Conservation (phyloP, 2,888 invertebrate genomes). For the Oscheius sp. region DNA sequence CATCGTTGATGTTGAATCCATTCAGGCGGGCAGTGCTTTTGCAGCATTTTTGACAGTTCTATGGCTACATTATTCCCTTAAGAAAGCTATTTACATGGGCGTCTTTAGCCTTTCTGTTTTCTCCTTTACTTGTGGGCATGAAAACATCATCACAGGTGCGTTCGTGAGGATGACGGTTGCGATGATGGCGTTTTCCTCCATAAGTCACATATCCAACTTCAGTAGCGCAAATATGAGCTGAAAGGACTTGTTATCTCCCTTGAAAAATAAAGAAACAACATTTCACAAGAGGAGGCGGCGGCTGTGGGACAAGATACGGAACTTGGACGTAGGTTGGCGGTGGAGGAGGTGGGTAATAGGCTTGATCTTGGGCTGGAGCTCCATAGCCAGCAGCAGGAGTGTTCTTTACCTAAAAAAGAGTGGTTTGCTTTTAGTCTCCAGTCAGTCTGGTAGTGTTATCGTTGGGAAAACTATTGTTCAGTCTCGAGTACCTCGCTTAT, state of each 20-base stretch:
- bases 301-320: slow-evolving; percentile 16
- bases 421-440: neutral
- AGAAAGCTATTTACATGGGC: neutral
- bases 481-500: too few species aligned
- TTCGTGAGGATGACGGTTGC: slow-evolving; percentile 13
- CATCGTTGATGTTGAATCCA: neutral
- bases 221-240: slow-evolving; percentile 8
- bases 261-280: neutral
- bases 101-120: neutral
- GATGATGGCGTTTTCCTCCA: slow-evolving; percentile 11
- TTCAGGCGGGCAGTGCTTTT: slow-evolving; percentile 21
- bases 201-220: slow-evolving; percentile 18
- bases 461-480: too few species aligned
- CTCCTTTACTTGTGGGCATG: slow-evolving; percentile 6
- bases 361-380: neutral
- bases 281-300: neutral
- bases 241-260: neutral
- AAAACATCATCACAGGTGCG: slow-evolving; percentile 17
- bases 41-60: slow-evolving; percentile 21
- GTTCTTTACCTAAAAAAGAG: neutral
- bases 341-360: neutral
- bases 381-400: slow-evolving; percentile 1
- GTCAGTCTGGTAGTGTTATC: too few species aligned
- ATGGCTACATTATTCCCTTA: too few species aligned
- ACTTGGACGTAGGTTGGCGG: neutral